Conservation (phyloP, 2,888 invertebrate genomes). For the Drosophila mercatorum region DNA sequence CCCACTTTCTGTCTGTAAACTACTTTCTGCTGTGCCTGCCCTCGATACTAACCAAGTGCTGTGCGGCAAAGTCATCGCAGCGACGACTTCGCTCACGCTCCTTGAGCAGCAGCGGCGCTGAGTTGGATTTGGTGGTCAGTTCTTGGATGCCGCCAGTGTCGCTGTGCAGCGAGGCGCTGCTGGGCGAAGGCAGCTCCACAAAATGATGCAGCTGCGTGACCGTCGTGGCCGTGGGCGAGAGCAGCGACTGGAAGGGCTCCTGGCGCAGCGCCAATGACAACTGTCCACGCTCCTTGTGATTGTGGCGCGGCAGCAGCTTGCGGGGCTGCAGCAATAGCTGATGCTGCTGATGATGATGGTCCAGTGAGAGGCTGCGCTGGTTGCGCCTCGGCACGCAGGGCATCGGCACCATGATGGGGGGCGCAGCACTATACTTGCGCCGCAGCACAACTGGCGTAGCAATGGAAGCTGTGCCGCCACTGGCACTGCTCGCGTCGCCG, state of each 20-base stretch:
- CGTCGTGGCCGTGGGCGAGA: slow-evolving; percentile 68
- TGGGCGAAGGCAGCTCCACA: slow-evolving; percentile 84
- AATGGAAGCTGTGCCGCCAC: slow-evolving; percentile 55
- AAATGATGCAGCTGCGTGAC: slow-evolving; percentile 77
- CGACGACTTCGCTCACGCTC: slow-evolving; percentile 76
- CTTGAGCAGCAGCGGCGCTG: slow-evolving; percentile 84
- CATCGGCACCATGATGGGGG: slow-evolving; percentile 78
- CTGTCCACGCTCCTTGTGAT: slow-evolving; percentile 76
- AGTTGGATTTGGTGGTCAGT: slow-evolving; percentile 84
- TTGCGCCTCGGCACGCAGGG: slow-evolving; percentile 71
- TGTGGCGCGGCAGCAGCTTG: slow-evolving; percentile 59
- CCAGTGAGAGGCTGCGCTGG: slow-evolving; percentile 83
- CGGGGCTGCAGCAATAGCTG: slow-evolving; percentile 64
- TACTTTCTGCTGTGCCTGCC: background rate
- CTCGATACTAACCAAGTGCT: slow-evolving; percentile 82
- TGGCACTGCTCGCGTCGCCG: slow-evolving; percentile 78
- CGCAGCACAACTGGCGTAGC: slow-evolving; percentile 79
- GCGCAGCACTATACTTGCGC: slow-evolving; percentile 80
- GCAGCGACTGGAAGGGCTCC: slow-evolving; percentile 83
- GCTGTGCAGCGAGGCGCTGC: slow-evolving; percentile 84
- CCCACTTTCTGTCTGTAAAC: slow-evolving; percentile 5
- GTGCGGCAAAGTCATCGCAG: slow-evolving; percentile 83
- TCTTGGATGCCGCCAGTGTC: slow-evolving; percentile 83
- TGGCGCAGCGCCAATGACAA: slow-evolving; percentile 83
- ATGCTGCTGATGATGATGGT: slow-evolving; percentile 69